Evolutionary conservation across 2,797 vertebrate species (phyloP).

Genomic region (Staurois parvus): DNA sequence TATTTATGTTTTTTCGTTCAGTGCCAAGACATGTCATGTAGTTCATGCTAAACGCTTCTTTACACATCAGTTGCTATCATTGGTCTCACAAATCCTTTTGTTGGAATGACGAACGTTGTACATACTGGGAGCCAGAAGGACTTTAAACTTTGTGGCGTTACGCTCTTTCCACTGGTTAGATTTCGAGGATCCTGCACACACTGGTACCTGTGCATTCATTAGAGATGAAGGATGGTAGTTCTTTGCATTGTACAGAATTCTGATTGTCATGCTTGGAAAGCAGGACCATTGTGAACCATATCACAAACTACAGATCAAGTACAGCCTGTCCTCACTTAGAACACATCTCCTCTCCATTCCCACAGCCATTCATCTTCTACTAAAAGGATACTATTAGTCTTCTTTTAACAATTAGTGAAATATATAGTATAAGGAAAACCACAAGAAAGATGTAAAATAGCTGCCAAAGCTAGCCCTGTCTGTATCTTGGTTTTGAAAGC

Average conservation of each 20-base stretch:
- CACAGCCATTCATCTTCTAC: conserved; percentile 3
- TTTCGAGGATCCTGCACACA: background rate
- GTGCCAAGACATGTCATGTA: no score
- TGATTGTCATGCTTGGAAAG: conserved; percentile 13
- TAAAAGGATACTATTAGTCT: background rate
- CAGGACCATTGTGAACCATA: conserved; percentile 3
- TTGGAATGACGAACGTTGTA: no score
- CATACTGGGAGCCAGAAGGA: no score
- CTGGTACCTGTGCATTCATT: conserved; percentile 6
- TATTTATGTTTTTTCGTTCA: no score
- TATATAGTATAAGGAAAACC: background rate
- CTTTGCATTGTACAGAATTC: background rate
- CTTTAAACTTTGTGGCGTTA: no score
- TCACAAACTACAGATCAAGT: background rate
- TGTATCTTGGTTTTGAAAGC: no score
- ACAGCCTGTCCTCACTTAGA: conserved; percentile 6
- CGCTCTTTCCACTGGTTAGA: no score
- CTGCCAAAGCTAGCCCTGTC: background rate
- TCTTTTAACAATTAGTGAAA: background rate
- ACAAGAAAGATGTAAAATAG: background rate
- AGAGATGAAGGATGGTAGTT: background rate
- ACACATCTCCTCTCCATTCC: background rate
- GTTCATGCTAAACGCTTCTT: no score
- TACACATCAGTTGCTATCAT: no score
- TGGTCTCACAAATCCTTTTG: no score